phyloP scores from a whole-genome alignment of 2,113 vertebrate species.

The Cardinalis cardinalis region DNA sequence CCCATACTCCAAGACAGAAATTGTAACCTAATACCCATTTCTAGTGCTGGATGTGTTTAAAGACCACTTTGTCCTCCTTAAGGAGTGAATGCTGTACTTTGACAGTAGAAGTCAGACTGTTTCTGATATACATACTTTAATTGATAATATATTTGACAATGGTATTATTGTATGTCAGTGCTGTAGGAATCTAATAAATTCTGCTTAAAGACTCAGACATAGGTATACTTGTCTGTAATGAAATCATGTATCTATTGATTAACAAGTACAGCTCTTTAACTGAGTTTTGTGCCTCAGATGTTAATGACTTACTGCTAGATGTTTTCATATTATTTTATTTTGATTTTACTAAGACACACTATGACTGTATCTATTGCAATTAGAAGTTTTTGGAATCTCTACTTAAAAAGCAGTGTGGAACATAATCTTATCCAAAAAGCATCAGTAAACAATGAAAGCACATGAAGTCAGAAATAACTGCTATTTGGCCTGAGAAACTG shows the following conservation, averaged over 20 bases:
- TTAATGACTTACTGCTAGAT: not conserved
- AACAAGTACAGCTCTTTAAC: not conserved
- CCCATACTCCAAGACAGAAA: not conserved
- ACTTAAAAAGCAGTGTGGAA: not conserved
- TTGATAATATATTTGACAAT: not conserved
- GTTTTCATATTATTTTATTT: not conserved
- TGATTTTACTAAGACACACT: not conserved
- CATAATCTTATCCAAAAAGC: not conserved
- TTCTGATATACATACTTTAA: not conserved
- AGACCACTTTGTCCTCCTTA: not conserved
- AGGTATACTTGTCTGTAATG: not conserved
- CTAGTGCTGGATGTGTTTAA: not conserved
- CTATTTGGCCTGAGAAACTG: not conserved
- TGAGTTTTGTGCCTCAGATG: not conserved
- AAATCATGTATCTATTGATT: not conserved
- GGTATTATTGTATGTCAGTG: not conserved
- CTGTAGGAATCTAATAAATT: not conserved
- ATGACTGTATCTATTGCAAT: not conserved
- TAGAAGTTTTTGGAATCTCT: not conserved
- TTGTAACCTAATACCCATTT: not conserved
- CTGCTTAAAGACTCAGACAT: not conserved
- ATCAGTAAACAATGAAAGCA: not conserved
- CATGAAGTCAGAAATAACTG: not conserved
- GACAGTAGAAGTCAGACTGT: not conserved
- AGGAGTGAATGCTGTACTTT: not conserved